Evolutionary conservation across 1,140 invertebrate species (phyloP).

Genomic region (Coptotermes formosanus): DNA sequence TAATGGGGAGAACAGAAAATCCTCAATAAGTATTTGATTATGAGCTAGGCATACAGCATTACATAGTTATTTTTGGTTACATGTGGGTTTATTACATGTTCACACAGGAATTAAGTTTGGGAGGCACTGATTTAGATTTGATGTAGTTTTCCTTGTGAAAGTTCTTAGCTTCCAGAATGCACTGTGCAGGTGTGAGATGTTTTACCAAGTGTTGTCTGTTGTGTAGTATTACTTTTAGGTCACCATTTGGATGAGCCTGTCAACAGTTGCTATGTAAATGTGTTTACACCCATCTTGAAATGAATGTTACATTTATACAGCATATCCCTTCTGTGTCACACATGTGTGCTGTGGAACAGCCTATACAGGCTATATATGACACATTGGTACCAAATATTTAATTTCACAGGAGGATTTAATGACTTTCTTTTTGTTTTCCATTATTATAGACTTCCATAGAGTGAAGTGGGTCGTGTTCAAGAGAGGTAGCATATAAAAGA

Average conservation of each 20-base stretch:
- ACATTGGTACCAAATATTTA: neutral
- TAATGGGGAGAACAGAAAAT: no score
- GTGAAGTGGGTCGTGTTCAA: neutral
- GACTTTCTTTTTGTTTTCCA: neutral
- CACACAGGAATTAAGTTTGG: neutral
- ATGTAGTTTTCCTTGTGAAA: neutral
- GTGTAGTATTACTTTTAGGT: neutral
- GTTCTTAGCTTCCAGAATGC: neutral
- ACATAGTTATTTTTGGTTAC: no score
- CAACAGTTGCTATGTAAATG: neutral
- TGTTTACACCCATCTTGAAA: neutral
- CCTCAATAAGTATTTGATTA: no score
- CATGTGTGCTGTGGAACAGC: neutral
- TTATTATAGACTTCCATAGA: neutral
- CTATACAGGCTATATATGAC: neutral
- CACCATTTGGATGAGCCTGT: neutral
- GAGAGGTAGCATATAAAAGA: no score
- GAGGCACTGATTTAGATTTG: neutral
- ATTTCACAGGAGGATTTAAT: neutral
- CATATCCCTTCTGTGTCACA: neutral
- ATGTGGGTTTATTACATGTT: no score
- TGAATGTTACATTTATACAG: neutral
- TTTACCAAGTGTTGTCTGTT: neutral
- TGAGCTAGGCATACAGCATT: no score
- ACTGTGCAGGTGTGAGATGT: slow-evolving; percentile 1